Evolutionary conservation across 2,888 invertebrate genomes (phyloP).

Genomic region (Meliscaeva auricollis): DNA sequence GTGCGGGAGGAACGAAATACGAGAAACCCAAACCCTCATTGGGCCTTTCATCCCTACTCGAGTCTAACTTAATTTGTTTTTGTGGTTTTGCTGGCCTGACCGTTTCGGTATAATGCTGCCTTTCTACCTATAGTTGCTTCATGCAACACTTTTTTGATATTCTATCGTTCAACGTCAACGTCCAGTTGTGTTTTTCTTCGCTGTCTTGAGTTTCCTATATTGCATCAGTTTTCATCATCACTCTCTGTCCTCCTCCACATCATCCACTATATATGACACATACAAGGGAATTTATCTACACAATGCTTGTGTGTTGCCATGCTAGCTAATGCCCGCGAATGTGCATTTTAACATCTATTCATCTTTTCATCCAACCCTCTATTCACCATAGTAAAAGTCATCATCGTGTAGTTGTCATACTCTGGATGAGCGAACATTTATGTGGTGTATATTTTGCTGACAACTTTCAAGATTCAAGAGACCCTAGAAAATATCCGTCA

Average conservation of each 20-base stretch:
- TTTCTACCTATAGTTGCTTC: background rate
- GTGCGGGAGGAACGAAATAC: conserved; percentile 60
- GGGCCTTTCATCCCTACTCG: conserved; percentile 7
- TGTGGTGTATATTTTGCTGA: conserved; percentile 41
- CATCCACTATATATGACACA: conserved; percentile 14
- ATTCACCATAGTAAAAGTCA: conserved; percentile 43
- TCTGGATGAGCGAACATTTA: conserved; percentile 55
- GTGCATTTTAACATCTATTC: conserved; percentile 50
- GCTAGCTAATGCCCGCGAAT: conserved; percentile 44
- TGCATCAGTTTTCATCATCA: conserved; percentile 54
- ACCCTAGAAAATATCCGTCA: conserved; percentile 54
- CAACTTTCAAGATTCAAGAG: conserved; percentile 42
- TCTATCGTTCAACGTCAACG: conserved; percentile 64
- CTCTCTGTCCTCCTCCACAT: conserved; percentile 11
- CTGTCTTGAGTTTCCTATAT: conserved; percentile 63
- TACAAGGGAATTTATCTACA: conserved; percentile 27
- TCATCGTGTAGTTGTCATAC: conserved; percentile 38
- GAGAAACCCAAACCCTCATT: conserved; percentile 56
- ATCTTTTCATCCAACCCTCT: conserved; percentile 36
- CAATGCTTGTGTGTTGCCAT: conserved; percentile 35
- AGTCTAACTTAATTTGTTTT: conserved; percentile 59
- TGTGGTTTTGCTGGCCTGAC: conserved; percentile 10
- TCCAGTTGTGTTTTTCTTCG: conserved; percentile 54
- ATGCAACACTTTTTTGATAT: conserved; percentile 44
- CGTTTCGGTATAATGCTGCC: background rate